Base-by-base conservation (phyloP, 2,797 vertebrate genomes). In the Sebastes minor region DNA sequence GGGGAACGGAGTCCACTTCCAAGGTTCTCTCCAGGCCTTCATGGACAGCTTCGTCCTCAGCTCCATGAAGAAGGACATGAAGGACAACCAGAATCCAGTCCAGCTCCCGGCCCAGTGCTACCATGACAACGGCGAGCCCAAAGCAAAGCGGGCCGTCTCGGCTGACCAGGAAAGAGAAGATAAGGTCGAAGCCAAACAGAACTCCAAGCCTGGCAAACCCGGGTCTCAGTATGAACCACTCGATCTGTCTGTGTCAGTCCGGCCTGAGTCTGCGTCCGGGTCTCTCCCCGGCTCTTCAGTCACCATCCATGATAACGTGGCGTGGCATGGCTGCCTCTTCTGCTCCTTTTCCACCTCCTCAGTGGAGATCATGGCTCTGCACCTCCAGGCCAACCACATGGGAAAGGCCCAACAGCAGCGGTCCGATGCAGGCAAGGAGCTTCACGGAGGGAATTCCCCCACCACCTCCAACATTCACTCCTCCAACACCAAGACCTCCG, bases 311-410 rank as follows among this genome's bases (percentile, higher is more conserved):
- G 98, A 99, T 87, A 99, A 99, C 22, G 96, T 99, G 11, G 97
- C 97, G 0, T 99, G 98, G 98, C 98, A 99, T 0, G 96, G 98
- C 84, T 99, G 98, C 93, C 95, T 99, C 35, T 99, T 99, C 89
- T 99, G 98, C 82, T 97, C 98, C 23, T 99, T 99, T 87, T 98
- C 98, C 10, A 99, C 98, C 2, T 97, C 98, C 5, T 99, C 98
- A n/a, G 91, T 98, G 94, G 98, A 99, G 92, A 94, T 99, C 23
- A 99, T 99, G 98, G 98, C 98, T 76, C 96, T 99, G 53, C 98
- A 99, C 81, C 97, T 99, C 65, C 98, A 99, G 93, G 98, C 98
- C 86, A 99, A 99, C 88, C 98, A 99, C 90, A 79, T 99, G 84
- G 97, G 97, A 71, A 98, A 97, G 85, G 95, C 96, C 5, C 97